These are phyloP conservation scores for Alligator mississippiensis DNA, from an alignment of 2,113 vertebrate species.

Conservation along the genomic window DNA sequence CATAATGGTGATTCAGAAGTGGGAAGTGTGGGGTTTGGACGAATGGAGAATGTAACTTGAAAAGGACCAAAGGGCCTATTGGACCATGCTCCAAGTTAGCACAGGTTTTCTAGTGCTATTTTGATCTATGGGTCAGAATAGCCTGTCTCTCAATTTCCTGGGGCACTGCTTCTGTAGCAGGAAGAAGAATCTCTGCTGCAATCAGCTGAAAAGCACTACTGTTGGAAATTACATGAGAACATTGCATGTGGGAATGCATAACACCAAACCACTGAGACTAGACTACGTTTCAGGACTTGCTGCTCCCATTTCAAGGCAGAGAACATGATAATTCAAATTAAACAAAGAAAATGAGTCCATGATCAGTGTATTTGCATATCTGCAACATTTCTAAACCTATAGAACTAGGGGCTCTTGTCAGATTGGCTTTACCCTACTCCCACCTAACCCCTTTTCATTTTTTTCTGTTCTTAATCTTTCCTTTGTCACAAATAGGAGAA, in stretches of 20 bases:
- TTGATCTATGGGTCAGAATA: not conserved
- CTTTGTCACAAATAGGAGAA: not conserved
- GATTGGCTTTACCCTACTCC: not conserved
- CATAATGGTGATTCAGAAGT: not conserved
- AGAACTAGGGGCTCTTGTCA: not conserved
- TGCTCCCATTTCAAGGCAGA: not conserved
- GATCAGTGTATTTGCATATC: not conserved
- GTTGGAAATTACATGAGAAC: not conserved
- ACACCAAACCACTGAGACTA: not conserved
- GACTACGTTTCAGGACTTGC: not conserved
- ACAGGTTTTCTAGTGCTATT: not conserved
- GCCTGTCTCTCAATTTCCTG: not conserved
- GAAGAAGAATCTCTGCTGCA: not conserved
- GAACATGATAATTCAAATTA: not conserved
- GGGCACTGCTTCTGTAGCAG: not conserved
- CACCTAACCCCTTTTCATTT: not conserved
- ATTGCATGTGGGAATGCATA: not conserved
- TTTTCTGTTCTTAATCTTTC: not conserved
- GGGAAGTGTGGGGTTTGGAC: not conserved
- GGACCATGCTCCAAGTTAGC: not conserved
- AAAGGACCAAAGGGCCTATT: not conserved
- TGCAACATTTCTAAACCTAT: not conserved
- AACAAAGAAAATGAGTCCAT: not conserved
- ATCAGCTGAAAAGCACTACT: not conserved
- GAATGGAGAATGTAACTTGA: not conserved